Conservation (phyloP, 2,888 invertebrate species). For the Plebejus anna region DNA sequence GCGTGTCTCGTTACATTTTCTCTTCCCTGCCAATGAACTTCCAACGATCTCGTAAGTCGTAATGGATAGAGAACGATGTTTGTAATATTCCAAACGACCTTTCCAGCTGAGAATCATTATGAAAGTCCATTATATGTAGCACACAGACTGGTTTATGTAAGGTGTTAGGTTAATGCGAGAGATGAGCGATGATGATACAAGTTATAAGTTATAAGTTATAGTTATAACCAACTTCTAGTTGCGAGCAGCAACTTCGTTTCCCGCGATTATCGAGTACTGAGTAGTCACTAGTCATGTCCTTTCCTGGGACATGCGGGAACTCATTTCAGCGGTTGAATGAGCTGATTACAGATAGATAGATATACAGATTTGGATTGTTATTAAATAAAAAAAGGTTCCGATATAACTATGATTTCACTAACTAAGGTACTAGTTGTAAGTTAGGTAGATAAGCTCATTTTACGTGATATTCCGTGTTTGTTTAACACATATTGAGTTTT, state of each 20-base stretch:
- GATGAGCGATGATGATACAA: background rate
- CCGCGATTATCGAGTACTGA: too few relatives aligned
- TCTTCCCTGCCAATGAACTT: conserved; percentile 31
- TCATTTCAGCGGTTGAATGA: too few relatives aligned
- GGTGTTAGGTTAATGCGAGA: background rate
- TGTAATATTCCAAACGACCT: conserved; percentile 25
- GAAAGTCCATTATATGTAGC: conserved; percentile 14
- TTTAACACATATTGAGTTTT: conserved; percentile 30
- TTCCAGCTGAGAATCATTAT: conserved; percentile 1
- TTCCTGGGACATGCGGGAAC: too few relatives aligned
- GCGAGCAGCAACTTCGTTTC: background rate
- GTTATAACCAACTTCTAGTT: too few relatives aligned
- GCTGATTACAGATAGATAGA: too few relatives aligned
- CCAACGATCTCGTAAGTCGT: conserved; percentile 45
- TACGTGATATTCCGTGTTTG: conserved; percentile 21
- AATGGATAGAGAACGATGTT: conserved; percentile 40
- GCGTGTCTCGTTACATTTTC: conserved; percentile 26
- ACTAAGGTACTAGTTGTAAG: background rate
- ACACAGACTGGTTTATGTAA: background rate
- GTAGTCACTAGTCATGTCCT: too few relatives aligned
- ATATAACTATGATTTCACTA: background rate
- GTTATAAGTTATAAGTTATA: background rate
- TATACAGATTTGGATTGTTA: background rate
- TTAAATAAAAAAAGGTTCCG: background rate
- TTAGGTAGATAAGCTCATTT: background rate